These are phyloP conservation scores for Helogale parvula DNA, from an alignment of 2,113 vertebrate species.

Conservation along the genomic window DNA sequence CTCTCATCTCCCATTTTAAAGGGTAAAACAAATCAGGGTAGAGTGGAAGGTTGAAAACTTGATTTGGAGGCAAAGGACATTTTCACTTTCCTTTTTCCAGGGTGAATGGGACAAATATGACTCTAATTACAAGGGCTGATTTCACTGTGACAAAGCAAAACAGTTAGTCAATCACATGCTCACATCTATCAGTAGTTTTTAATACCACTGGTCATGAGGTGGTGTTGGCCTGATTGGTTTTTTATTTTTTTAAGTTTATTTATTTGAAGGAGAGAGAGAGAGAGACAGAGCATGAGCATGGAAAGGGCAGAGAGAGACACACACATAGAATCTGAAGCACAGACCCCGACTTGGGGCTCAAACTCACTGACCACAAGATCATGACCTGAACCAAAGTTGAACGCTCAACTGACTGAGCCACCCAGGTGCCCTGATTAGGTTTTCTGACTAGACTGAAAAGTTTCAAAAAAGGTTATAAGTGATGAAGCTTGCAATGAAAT, in stretches of 20 bases:
- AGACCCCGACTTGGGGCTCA: too few species aligned
- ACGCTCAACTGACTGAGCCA: too few species aligned
- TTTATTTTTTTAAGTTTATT: neutral
- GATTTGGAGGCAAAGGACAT: neutral
- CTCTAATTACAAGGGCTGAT: conserved; percentile 20
- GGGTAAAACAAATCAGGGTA: neutral
- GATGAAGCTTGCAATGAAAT: neutral
- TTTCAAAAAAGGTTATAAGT: neutral
- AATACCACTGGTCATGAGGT: neutral
- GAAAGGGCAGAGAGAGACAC: too few species aligned
- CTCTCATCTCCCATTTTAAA: neutral
- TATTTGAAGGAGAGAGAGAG: too few species aligned
- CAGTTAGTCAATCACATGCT: conserved; percentile 8
- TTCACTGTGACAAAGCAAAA: conserved; percentile 17
- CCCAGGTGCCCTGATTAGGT: neutral
- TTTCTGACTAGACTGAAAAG: neutral
- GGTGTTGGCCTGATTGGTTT: neutral
- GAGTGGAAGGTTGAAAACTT: neutral
- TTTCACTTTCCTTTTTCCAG: conserved; percentile 15
- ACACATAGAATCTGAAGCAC: too few species aligned
- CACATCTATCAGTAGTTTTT: conserved; percentile 15
- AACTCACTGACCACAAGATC: too few species aligned
- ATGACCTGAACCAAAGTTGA: too few species aligned
- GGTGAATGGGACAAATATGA: neutral
- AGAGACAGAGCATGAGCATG: too few species aligned